Percentiles rank a stretch among this genome's conserved stretches.
Evolutionary conservation across 2,113 vertebrate genomes (phyloP).

Genomic region (Regulus satrapa): DNA sequence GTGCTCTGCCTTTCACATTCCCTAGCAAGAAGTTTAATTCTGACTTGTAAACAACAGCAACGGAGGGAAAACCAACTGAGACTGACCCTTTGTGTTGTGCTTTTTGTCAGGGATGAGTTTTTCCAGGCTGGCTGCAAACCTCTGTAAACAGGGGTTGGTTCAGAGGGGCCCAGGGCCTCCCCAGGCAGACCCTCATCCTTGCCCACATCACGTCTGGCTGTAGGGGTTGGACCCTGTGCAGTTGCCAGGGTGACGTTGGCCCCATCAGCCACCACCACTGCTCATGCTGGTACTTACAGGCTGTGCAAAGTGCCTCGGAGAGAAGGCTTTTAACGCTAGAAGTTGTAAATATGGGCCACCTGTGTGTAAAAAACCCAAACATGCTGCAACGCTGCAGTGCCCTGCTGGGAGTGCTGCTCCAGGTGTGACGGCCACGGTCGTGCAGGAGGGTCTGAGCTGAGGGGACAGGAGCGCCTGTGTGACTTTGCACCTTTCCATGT

Average conservation of each 20-base stretch:
- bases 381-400: background rate
- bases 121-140: conserved; percentile 28
- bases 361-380: accelerated
- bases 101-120: conserved; percentile 16
- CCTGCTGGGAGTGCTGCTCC: background rate
- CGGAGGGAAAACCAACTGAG: background rate
- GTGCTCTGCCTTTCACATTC: background rate
- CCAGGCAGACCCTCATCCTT: conserved; percentile 55
- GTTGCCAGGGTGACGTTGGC: conserved; percentile 78
- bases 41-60: background rate
- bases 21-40: background rate
- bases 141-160: background rate
- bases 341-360: background rate
- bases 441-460: background rate
- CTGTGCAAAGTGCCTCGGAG: background rate
- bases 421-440: accelerated
- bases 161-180: background rate
- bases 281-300: conserved; percentile 32
- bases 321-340: background rate
- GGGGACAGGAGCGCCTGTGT: background rate
- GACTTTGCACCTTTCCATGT: background rate
- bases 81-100: accelerated
- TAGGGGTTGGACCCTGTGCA: conserved; percentile 68
- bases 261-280: conserved; percentile 64
- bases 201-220: conserved; percentile 74